A percentile compares a stretch with the other conserved stretches of the same genome.
phyloP scores from a whole-genome alignment of 2,797 vertebrate species.

The Psittacula echo region DNA sequence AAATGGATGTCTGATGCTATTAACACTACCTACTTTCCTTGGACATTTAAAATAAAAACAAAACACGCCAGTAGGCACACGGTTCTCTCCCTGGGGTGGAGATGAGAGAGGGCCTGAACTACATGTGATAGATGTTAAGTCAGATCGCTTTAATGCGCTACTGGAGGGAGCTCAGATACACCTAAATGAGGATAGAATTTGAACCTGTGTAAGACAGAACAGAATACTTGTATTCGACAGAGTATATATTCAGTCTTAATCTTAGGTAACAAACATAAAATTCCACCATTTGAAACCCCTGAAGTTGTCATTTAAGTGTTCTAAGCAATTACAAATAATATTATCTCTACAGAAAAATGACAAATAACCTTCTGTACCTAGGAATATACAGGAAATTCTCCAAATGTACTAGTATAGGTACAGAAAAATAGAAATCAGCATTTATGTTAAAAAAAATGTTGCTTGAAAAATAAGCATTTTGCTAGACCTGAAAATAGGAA shows the following conservation, averaged over 20 bases:
- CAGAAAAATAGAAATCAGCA: not conserved
- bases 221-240: not conserved
- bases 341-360: not conserved
- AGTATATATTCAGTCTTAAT: not conserved
- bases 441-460: not conserved
- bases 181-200: constrained; percentile 25
- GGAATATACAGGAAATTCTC: not conserved
- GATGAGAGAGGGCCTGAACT: constrained; percentile 39
- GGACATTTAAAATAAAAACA: constrained; percentile 64
- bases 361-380: not conserved
- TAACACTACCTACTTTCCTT: constrained; percentile 52
- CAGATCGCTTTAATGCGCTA: constrained; percentile 52
- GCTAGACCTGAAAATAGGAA: not conserved
- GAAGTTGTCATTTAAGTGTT: not conserved
- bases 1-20: constrained; percentile 65
- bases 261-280: not conserved
- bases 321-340: not conserved
- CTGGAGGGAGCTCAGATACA: constrained; percentile 40
- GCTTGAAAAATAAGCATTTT: not conserved
- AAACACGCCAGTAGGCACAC: constrained; percentile 49
- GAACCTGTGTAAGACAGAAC: not conserved
- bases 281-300: not conserved
- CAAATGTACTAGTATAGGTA: not conserved
- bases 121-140: constrained; percentile 57
- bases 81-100: constrained; percentile 61